A percentile compares a stretch with the other conserved stretches of the same genome.
phyloP scores from a whole-genome alignment of 1,140 invertebrate species.

The Pseudomyrmex gracilis region DNA sequence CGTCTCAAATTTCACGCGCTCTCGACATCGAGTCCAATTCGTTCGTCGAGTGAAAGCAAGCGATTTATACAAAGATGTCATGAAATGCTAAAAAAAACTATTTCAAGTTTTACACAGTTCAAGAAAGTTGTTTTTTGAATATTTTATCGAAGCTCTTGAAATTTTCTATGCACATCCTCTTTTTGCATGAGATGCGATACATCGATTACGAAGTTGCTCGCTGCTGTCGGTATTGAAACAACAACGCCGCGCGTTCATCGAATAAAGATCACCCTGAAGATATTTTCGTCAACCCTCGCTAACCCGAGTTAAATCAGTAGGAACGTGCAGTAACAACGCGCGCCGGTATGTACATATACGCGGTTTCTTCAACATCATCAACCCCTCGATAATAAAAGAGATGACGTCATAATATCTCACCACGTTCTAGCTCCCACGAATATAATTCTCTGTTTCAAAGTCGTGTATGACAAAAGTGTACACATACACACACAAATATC shows the following conservation, averaged over 20 bases:
- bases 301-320: slow-evolving; percentile 48
- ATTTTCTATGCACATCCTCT: no score
- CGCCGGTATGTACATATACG: no score
- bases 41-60: slow-evolving; percentile 38
- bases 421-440: neutral
- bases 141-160: no score
- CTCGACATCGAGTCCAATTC: slow-evolving; percentile 8
- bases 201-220: neutral
- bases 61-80: slow-evolving; percentile 26
- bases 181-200: no score
- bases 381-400: slow-evolving; percentile 59
- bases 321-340: slow-evolving; percentile 46
- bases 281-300: slow-evolving; percentile 57
- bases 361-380: slow-evolving; percentile 58
- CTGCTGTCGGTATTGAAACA: neutral
- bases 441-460: neutral
- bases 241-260: neutral
- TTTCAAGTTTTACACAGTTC: neutral
- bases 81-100: neutral
- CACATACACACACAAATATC: no score
- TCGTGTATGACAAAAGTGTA: neutral
- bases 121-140: neutral
- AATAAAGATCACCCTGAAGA: slow-evolving; percentile 48
- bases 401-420: slow-evolving; percentile 58
- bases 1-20: slow-evolving; percentile 39